These are phyloP conservation scores for Argya squamiceps DNA, from an alignment of 2,797 vertebrate genomes.

Conservation along the genomic window DNA sequence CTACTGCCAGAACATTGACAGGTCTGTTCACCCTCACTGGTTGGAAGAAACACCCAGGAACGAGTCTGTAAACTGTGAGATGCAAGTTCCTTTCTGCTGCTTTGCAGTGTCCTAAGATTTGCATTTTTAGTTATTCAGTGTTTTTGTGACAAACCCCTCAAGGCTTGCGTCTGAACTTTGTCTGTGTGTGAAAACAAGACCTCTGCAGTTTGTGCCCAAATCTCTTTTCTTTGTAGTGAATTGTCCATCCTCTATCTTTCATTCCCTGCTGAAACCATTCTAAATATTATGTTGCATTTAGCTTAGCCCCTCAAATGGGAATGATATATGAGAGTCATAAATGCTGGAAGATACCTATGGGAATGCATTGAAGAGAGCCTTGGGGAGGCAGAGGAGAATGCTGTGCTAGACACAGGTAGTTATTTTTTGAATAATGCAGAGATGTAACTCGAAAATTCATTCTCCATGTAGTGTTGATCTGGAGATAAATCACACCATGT, in stretches of 20 bases:
- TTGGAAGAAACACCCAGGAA: not conserved
- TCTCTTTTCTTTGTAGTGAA: not conserved
- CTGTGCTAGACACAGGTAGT: not conserved
- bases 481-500: not conserved
- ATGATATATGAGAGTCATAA: not conserved
- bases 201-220: not conserved
- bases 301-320: not conserved
- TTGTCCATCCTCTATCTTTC: not conserved
- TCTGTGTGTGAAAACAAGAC: not conserved
- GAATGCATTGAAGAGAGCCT: not conserved
- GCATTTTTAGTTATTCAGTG: not conserved
- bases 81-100: not conserved
- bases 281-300: not conserved
- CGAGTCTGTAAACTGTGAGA: not conserved
- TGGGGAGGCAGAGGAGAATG: not conserved
- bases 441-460: not conserved
- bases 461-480: not conserved
- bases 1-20: not conserved
- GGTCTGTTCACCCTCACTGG: not conserved
- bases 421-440: slow-evolving; percentile 25
- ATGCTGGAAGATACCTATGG: not conserved
- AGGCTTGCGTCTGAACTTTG: not conserved
- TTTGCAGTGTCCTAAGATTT: not conserved
- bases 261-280: not conserved
- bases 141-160: not conserved